Base-by-base conservation (phyloP, 1,140 invertebrate species). In the Lepeophtheirus salmonis region DNA sequence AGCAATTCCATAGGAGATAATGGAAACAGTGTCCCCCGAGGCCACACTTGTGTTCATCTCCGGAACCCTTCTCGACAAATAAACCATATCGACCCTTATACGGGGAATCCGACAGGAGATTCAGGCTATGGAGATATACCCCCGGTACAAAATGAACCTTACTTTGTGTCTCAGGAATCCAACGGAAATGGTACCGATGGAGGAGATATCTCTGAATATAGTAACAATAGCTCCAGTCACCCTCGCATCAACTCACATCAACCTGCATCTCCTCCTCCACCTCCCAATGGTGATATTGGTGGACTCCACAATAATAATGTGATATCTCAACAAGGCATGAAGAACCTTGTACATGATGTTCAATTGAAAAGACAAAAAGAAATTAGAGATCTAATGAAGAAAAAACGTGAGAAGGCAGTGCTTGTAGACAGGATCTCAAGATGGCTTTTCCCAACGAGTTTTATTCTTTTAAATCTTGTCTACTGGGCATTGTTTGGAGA, bases 401-500 rank as follows among this genome's bases (percentile, higher is more conserved):
- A 61, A 26, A 54, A 50, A 30, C 18, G 59, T 13, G 59, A 61
- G 24, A 61, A 61, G 18, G 59, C 59, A 10, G 59, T 61, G 1
- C 24, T 61, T 1, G 59, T 61, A 12, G 59, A 61, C 25, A 49
- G 59, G 21, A 61, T 61, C 17, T 61, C 59, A 6, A 14, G 59
- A 20, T 61, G 59, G 59, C 83, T 88, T 68, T 92, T 92, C 69
- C 88, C 88, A 0, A 74, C 85, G 2, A 77, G 88, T 10, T 92
- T 92, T 67, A 77, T 85, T 21, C 72, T 86, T 51, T 76, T 90
- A 13, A 92, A 91, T 71, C 76, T 78, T 63, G 83, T 83, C 63
- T 92, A 92, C 69, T 92, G 88, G 88, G 79, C 84, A 61, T 79
- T 85, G 68, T 91, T 90, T 61, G 59, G 59, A 12, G 59, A 61